phyloP scores from a whole-genome alignment of 1,140 invertebrate genomes.

The Phymastichus coffea region DNA sequence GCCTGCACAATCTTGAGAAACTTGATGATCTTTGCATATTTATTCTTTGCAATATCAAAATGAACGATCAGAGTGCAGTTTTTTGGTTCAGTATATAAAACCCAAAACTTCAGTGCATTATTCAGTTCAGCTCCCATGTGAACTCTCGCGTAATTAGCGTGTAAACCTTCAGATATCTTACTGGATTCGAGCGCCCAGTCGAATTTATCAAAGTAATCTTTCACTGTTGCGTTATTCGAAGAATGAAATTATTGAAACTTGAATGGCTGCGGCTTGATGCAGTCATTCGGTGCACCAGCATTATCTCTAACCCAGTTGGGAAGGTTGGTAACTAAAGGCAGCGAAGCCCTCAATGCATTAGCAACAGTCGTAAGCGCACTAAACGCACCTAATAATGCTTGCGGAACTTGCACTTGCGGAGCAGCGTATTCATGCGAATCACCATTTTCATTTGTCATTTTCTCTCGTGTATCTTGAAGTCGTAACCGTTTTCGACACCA shows the following conservation, averaged over 20 bases:
- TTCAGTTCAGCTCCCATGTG: constrained; percentile 32
- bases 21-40: constrained; percentile 31
- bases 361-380: too few relatives aligned
- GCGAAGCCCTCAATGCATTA: too few relatives aligned
- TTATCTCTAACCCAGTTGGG: too few relatives aligned
- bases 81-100: constrained; percentile 25
- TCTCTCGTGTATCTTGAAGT: too few relatives aligned
- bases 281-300: too few relatives aligned
- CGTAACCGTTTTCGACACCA: too few relatives aligned
- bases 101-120: constrained; percentile 31
- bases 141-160: constrained; percentile 32
- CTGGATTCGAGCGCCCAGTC: constrained; percentile 29
- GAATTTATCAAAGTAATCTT: constrained; percentile 35
- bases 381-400: too few relatives aligned
- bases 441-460: too few relatives aligned
- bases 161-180: constrained; percentile 19
- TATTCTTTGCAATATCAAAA: constrained; percentile 31
- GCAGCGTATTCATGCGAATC: too few relatives aligned
- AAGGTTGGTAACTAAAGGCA: too few relatives aligned
- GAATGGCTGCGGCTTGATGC: constrained; percentile 12
- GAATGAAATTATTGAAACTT: not conserved
- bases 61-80: constrained; percentile 21
- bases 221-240: constrained; percentile 17
- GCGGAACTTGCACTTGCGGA: too few relatives aligned
- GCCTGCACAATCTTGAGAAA: constrained; percentile 23